Base-by-base conservation (phyloP, 2,888 invertebrate species). In the Hypercompe scribonia region DNA sequence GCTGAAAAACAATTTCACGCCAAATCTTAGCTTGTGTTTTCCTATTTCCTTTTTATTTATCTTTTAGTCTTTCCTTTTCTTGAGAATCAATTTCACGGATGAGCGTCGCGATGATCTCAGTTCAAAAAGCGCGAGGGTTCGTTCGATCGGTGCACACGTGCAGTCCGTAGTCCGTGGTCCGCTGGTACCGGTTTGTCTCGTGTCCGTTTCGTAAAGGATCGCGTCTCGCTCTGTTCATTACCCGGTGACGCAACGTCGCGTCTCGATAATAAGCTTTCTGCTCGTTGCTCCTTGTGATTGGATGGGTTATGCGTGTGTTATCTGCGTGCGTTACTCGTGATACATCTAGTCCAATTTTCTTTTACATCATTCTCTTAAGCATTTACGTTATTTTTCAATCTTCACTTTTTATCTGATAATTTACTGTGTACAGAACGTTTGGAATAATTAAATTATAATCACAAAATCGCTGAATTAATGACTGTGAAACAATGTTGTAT, bases 41-140 rank as follows among this genome's bases (percentile, higher is more conserved):
- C 94, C 94, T 95, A 95, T 95, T 95, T 95, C 95, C 94, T 94
- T 95, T 95, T 95, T 95, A 95, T 95, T 95, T 95, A 95, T 95
- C 94, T 95, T 95, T 95, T 92, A 93, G 94, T 95, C 93, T 95
- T 95, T 95, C 94, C 94, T 95, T 95, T 94, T 91, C 93, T 91
- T 92, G 92, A 92, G 95, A 95, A 95, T 95, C 95, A 95, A 95
- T 95, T 95, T 95, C 95, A 95, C 95, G 95, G 95, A 94, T 95
- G 95, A 95, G 94, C 89, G 94, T 95, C 90, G 92, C 94, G 93
- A 95, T 95, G 95, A 95, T 95, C 94, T 93, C 93, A 93, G 93
- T 93, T 94, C 93, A 93, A 92, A 93, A 94, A 91, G 92, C 92
- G 91, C 89, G 92, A 90, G 92, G 91, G 92, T 89, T 87, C 82